These are phyloP conservation scores for Neocrepidodera transversa DNA, from an alignment of 2,888 invertebrate species.

Conservation along the genomic window DNA sequence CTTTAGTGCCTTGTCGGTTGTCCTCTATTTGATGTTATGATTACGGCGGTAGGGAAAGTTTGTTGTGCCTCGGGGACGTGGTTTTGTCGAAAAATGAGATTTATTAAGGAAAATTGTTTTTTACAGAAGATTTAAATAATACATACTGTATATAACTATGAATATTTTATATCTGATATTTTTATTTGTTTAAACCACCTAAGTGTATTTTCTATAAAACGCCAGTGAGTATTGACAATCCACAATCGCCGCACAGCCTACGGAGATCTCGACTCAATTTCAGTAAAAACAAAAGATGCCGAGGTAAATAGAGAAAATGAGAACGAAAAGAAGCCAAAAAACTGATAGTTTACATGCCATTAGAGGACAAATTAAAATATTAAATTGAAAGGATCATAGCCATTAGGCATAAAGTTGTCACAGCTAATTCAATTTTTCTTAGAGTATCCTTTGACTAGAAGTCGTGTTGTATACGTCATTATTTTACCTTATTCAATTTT, in stretches of 20 bases:
- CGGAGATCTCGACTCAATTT: background rate
- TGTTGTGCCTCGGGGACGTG: background rate
- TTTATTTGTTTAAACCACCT: background rate
- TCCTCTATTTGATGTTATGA: conserved; percentile 1
- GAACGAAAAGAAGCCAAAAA: background rate
- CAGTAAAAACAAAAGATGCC: background rate
- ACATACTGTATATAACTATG: no score
- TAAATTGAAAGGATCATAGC: no score
- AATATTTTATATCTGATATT: conserved; percentile 3
- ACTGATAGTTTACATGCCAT: background rate
- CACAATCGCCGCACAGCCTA: conserved; percentile 5
- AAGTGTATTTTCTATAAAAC: conserved; percentile 5
- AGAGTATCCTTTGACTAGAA: no score
- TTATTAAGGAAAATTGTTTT: no score
- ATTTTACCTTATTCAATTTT: no score
- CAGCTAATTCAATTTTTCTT: no score
- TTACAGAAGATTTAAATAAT: no score
- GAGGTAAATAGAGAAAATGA: background rate
- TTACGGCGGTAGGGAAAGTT: background rate
- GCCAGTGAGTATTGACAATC: conserved; percentile 4
- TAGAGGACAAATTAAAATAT: no score
- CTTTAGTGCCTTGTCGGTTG: conserved; percentile 20
- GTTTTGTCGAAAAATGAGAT: conserved; percentile 2
- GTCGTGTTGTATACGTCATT: no score
- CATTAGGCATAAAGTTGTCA: no score